Conservation (phyloP, 1,140 invertebrate genomes). For the fruit fly (Drosophila melanogaster) region Release_6_plus_ISO1_MT NT_033779.5:10803001-10803500, state of each 20-base stretch:
- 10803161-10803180: no score
- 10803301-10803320: slow-evolving; percentile 1
- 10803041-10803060: slow-evolving; percentile 16
- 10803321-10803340: slow-evolving; percentile 18
- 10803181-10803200: no score
- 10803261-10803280: not conserved
- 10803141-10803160: no score
- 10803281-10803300: slow-evolving; percentile 7
- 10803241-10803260: not conserved
- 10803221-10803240: not conserved
- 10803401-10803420: slow-evolving; percentile 21
- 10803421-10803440: slow-evolving; percentile 50
- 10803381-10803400: not conserved
- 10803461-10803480: slow-evolving; percentile 70
- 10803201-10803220: no score
- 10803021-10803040: slow-evolving; percentile 59
- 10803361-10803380: slow-evolving; percentile 2
- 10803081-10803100: not conserved
- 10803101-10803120: not conserved
- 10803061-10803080: slow-evolving; percentile 29
- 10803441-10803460: slow-evolving; percentile 69
- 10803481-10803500: slow-evolving; percentile 2
- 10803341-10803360: slow-evolving; percentile 8
- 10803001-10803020: slow-evolving; percentile 66
- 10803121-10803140: not conserved